These are phyloP conservation scores for Elymnias hypermnestra DNA, from an alignment of 1,140 invertebrate species.

Conservation along the genomic window DNA sequence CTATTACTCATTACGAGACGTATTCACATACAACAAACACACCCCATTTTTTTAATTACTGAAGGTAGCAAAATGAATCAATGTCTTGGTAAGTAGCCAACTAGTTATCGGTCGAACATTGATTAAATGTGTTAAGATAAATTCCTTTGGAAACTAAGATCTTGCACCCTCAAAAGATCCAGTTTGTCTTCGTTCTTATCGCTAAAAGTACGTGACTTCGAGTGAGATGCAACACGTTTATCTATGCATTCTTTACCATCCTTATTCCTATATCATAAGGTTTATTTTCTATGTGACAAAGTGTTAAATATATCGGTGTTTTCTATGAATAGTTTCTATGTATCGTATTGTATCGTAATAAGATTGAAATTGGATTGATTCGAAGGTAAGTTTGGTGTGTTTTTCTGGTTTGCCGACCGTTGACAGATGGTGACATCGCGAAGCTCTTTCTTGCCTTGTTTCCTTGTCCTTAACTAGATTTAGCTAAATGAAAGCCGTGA, in stretches of 20 bases:
- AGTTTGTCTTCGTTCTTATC: conserved; percentile 32
- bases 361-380: conserved; percentile 18
- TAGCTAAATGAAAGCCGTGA: conserved; percentile 47
- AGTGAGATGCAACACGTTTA: conserved; percentile 9
- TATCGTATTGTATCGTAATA: too few species aligned
- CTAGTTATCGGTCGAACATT: neutral
- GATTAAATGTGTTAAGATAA: too few species aligned
- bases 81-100: neutral
- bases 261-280: conserved; percentile 10
- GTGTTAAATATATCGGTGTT: too few species aligned
- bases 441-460: conserved; percentile 55
- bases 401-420: conserved; percentile 32
- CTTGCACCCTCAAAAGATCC: conserved; percentile 20
- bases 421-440: conserved; percentile 52
- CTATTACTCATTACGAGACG: too few species aligned
- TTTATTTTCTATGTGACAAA: conserved; percentile 3
- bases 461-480: conserved; percentile 53
- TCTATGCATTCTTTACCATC: neutral
- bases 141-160: too few species aligned
- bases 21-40: too few species aligned
- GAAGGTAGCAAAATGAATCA: too few species aligned
- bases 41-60: too few species aligned
- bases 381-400: conserved; percentile 3
- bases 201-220: conserved; percentile 27
- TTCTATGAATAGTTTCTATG: too few species aligned